phyloP scores from a whole-genome alignment of 2,888 invertebrate species.

The Pherbina coryleti region DNA sequence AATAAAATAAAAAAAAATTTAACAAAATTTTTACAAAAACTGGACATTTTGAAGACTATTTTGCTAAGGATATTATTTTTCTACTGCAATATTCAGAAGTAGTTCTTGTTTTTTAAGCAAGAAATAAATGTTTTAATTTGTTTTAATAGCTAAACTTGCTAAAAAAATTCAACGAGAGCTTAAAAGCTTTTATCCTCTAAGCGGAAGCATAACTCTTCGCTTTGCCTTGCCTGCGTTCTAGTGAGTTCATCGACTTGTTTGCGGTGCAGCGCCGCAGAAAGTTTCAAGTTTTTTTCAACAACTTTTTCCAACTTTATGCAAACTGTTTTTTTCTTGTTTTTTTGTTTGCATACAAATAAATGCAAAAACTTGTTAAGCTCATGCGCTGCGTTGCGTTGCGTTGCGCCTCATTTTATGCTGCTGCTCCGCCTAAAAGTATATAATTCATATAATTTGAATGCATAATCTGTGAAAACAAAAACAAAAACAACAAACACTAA shows the following conservation, averaged over 20 bases:
- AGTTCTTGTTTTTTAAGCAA: too few species aligned
- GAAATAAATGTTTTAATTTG: background rate
- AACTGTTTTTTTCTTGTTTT: background rate
- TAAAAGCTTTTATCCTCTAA: too few species aligned
- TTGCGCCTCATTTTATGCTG: too few species aligned
- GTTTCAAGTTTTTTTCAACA: background rate
- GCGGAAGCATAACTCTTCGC: too few species aligned
- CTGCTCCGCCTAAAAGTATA: conserved; percentile 24
- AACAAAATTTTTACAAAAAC: background rate
- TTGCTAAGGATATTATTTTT: background rate
- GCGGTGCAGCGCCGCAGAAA: background rate
- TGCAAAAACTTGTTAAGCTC: background rate
- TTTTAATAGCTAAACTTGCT: too few species aligned
- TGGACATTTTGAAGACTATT: background rate
- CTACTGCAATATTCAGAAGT: too few species aligned
- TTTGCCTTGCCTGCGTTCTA: too few species aligned
- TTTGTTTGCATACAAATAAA: background rate
- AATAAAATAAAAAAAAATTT: background rate
- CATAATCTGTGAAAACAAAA: conserved; percentile 37
- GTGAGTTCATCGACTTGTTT: conserved; percentile 20
- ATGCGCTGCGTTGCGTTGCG: background rate
- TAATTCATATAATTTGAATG: conserved; percentile 47
- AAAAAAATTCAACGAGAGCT: too few species aligned
- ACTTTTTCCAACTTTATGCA: background rate
- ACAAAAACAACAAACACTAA: conserved; percentile 19